Evolutionary conservation across 1,140 invertebrate species (phyloP), one percentile per base, ranked within the genome.

Genomic region (Anoplophora glabripennis): DNA sequence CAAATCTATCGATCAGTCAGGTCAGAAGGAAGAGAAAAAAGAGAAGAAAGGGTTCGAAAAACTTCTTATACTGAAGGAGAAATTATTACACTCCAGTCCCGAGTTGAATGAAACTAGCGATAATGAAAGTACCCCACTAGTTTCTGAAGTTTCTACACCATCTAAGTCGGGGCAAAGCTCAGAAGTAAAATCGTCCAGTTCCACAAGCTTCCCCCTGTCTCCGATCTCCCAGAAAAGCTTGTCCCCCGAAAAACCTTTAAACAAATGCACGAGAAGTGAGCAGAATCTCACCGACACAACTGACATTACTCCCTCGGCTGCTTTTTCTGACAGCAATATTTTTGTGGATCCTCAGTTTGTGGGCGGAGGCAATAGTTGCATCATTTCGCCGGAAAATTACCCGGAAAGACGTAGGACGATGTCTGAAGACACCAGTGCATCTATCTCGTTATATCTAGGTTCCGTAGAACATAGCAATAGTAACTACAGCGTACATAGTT

Each of bases 121-220:
- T 61, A 75, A 75, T 51, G 76, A 77, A 59, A 76, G 74, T 57
- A 77, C 75, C 1, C 76, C 76, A 10, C 49, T 77, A n/a, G 74
- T 77, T 1, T 76, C 75, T 0, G 73, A 75, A 59, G 67, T 71
- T 7, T 74, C 72, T 0, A 71, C 74, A 8, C 72, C 74, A 12
- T 66, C 72, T 15, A 66, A 64, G 21, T 71, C 68, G 12, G 61
- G 59, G 3, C 53, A 66, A 17, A 69, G 67, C 59, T 61, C 67
- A 10, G 65, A 68, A 10, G 51, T 64, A 0, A 70, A 61, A 53
- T 67, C 72, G 8, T 65, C 68, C 9, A 66, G 60, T 34, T 70
- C 73, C 4, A 66, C 64, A 40, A 70, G 68, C 63, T 49, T 65
- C 17, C 62, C 64, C n/a, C 38, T 70, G 10, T 73, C 72, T 9